Percentiles rank a stretch among this genome's conserved stretches.
phyloP scores from a whole-genome alignment of 2,113 vertebrate genomes.

The Dicrurus megarhynchus region DNA sequence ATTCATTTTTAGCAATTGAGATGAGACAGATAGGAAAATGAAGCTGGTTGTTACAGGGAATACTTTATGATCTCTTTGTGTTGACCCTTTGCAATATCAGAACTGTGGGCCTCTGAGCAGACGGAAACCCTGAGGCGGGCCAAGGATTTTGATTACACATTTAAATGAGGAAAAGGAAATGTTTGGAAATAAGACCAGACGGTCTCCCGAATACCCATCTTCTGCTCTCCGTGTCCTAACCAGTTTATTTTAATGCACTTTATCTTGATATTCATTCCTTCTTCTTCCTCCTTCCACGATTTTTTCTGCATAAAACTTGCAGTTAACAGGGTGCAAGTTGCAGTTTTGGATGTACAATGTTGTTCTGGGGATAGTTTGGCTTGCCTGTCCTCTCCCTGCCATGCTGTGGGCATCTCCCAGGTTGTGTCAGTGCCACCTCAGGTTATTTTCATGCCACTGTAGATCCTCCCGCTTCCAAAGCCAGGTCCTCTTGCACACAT shows the following conservation, averaged over 20 bases:
- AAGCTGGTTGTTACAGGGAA: neutral
- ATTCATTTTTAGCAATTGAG: neutral
- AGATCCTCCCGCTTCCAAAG: neutral
- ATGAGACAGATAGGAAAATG: neutral
- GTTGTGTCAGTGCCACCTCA: neutral
- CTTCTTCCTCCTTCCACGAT: neutral
- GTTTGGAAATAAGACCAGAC: neutral
- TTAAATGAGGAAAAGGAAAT: neutral
- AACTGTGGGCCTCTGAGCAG: neutral
- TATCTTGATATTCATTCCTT: neutral
- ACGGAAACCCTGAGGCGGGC: accelerated
- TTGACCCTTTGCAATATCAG: neutral
- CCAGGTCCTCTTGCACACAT: neutral
- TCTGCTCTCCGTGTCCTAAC: neutral
- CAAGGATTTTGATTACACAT: neutral
- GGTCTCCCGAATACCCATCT: neutral
- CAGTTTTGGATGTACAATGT: neutral
- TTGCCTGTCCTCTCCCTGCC: neutral
- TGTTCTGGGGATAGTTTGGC: neutral
- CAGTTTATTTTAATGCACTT: neutral
- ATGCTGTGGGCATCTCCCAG: neutral
- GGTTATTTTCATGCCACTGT: neutral
- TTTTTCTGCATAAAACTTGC: neutral
- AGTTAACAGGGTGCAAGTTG: neutral
- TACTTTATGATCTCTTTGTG: neutral